Evolutionary conservation across 2,113 vertebrate genomes (phyloP).

Genomic region (Cyprinodon brontotheroides): DNA sequence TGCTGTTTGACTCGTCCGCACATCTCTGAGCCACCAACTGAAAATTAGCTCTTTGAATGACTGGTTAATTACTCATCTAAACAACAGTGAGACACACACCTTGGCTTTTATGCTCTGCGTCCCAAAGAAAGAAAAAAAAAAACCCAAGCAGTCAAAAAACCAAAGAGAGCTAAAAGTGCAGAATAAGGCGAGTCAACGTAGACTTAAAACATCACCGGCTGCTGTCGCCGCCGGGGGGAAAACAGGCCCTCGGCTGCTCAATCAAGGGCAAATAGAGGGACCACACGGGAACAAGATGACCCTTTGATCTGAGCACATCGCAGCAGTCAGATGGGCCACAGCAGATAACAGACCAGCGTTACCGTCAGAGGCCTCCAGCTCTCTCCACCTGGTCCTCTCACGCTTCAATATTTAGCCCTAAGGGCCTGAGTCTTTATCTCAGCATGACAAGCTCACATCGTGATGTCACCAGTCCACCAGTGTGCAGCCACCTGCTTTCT

Average conservation of each 20-base stretch:
- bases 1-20: slow-evolving; percentile 44
- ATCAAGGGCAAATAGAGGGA: slow-evolving; percentile 74
- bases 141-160: slow-evolving; percentile 75
- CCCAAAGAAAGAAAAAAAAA: slow-evolving; percentile 50
- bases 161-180: slow-evolving; percentile 50
- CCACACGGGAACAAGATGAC: slow-evolving; percentile 73
- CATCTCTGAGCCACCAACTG: slow-evolving; percentile 61
- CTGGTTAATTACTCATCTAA: slow-evolving; percentile 72
- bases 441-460: slow-evolving; percentile 66
- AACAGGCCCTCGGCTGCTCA: slow-evolving; percentile 38
- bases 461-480: slow-evolving; percentile 74
- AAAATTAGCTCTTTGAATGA: slow-evolving; percentile 75
- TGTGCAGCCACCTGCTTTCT: slow-evolving; percentile 74
- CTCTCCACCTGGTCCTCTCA: slow-evolving; percentile 73
- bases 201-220: slow-evolving; percentile 74
- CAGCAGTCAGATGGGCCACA: slow-evolving; percentile 64
- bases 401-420: slow-evolving; percentile 48
- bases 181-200: slow-evolving; percentile 49
- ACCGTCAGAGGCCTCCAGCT: slow-evolving; percentile 43
- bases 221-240: slow-evolving; percentile 64
- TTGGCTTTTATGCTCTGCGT: slow-evolving; percentile 71
- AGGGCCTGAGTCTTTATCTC: slow-evolving; percentile 52
- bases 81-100: slow-evolving; percentile 47
- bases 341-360: slow-evolving; percentile 42
- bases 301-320: slow-evolving; percentile 76